These are phyloP conservation scores for Globicephala melas DNA, from an alignment of 2,113 vertebrate species.

Conservation along the genomic window DNA sequence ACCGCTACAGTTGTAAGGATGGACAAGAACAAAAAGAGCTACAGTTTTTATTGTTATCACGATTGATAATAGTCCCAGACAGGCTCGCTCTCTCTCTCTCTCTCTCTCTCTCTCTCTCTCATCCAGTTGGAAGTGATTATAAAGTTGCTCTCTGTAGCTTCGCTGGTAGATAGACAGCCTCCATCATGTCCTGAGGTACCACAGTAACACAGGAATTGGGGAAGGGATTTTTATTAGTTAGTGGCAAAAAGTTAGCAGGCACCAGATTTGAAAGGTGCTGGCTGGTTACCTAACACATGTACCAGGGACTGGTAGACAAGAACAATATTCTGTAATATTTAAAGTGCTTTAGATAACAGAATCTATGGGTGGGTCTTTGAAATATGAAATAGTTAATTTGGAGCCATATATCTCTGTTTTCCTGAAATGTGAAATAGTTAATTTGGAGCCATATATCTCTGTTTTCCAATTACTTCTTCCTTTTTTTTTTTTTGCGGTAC, in stretches of 20 bases:
- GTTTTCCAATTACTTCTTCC: neutral
- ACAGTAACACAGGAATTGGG: neutral
- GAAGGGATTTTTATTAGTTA: neutral
- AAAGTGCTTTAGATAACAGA: neutral
- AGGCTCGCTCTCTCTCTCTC: neutral
- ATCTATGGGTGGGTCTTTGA: neutral
- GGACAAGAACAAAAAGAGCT: conserved; percentile 6
- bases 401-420: neutral
- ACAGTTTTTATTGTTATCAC: conserved; percentile 24
- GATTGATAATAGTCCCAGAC: conserved; percentile 30
- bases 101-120: neutral
- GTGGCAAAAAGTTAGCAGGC: neutral
- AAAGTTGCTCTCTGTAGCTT: neutral
- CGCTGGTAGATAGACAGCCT: neutral
- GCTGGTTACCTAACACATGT: neutral
- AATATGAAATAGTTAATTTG: neutral
- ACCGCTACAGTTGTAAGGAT: conserved; percentile 36
- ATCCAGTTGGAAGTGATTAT: neutral
- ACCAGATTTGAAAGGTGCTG: neutral
- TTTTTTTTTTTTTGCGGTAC: neutral
- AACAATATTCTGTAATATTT: neutral
- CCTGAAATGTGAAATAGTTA: neutral
- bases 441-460: neutral
- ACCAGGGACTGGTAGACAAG: neutral
- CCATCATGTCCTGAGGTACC: neutral